Base-by-base conservation (phyloP, 1,140 invertebrate species). In the Papilio aristodemus region DNA sequence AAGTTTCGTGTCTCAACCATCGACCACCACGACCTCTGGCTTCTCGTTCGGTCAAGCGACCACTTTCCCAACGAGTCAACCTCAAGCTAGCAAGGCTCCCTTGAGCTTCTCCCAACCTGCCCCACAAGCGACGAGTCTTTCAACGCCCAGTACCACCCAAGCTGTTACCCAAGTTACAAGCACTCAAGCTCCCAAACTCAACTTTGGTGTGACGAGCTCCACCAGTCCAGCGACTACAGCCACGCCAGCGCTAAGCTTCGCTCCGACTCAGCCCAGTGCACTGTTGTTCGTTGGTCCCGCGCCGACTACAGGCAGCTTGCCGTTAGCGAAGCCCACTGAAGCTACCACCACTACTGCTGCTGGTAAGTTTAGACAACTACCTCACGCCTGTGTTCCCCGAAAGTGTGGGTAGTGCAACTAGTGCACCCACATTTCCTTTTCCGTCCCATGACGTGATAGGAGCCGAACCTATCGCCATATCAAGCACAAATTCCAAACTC, bases 181-280 rank as follows among this genome's bases (percentile, higher is more conserved):
- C 41, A 6, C 39, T 73, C 22, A 75, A 57, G 54, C 54, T 57
- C 19, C 10, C 5, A 57, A 57, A 17, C 19, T 57, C 10, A 32
- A 8, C 19, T 57, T 57, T 13, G 19, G 32, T 58, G 67, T 75
- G 32, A 62, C 69, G 0, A 46, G 63, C 6, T 46, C 50, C 39
- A 60, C 64, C 54, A 63, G n/a, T n/a, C 68, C 39, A 74, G 66
- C 64, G 62, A 66, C 70, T 8, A 67, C 54, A 32, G 10, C 50
- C 25, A 64, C 67, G 13, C 32, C 63, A 4, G 36, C 46, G 32
- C 11, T 62, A 0, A 58, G 57, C 6, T 69, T 71, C 14, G 37
- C 43, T 0, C 14, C 60, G 27, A 66, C 71, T 4, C 25, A n/a
- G 17, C 6, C n/a, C n/a, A 13, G 11, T 27, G 54, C 4, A n/a